A percentile compares a stretch with the other conserved stretches of the same genome.
phyloP scores from a whole-genome alignment of 1,140 invertebrate genomes.

The Chrysoperla carnea region DNA sequence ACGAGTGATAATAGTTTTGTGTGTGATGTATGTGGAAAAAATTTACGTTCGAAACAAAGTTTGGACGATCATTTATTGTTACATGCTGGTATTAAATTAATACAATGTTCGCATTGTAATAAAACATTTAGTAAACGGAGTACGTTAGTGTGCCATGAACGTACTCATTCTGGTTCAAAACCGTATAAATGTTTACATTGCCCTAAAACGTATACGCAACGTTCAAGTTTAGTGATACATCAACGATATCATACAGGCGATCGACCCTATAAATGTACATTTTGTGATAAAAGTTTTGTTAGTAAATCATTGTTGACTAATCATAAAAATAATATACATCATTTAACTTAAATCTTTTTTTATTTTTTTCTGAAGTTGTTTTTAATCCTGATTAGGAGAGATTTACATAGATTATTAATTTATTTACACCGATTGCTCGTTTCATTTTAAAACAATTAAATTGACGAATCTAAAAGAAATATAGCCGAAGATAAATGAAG shows the following conservation, averaged over 20 bases:
- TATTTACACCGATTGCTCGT: no score
- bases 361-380: no score
- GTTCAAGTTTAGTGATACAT: slow-evolving; percentile 24
- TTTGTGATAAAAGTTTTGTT: slow-evolving; percentile 33
- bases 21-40: slow-evolving; percentile 16
- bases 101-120: slow-evolving; percentile 4
- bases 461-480: no score
- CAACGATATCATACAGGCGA: slow-evolving; percentile 43
- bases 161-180: slow-evolving; percentile 33
- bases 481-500: no score
- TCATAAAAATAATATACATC: not conserved
- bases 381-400: no score
- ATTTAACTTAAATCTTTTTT: no score
- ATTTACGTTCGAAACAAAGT: slow-evolving; percentile 6
- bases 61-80: slow-evolving; percentile 7
- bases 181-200: slow-evolving; percentile 41
- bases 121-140: slow-evolving; percentile 6
- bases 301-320: not conserved
- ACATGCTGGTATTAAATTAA: slow-evolving; percentile 4
- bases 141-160: slow-evolving; percentile 5
- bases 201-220: slow-evolving; percentile 29
- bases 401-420: no score
- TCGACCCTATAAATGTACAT: slow-evolving; percentile 62
- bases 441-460: no score
- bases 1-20: slow-evolving; percentile 12